Percentiles rank a stretch among this genome's conserved stretches.
Evolutionary conservation across 2,888 invertebrate genomes (phyloP).

Genomic region (Chloromyia formosa): DNA sequence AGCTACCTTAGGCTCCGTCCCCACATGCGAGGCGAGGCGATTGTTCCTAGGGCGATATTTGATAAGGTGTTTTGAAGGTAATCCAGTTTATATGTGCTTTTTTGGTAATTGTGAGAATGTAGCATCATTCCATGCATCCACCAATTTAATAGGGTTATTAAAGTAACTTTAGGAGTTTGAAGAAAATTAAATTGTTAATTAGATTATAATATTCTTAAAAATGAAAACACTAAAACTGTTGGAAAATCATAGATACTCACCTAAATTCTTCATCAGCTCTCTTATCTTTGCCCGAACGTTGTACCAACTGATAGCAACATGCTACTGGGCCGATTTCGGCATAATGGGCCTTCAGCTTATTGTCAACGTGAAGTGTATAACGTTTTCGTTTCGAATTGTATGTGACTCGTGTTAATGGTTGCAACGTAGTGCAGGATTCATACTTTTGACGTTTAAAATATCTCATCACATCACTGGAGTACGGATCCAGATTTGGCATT

Average conservation of each 20-base stretch:
- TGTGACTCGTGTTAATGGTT: conserved; percentile 58
- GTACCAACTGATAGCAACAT: conserved; percentile 59
- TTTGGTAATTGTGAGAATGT: too few species aligned
- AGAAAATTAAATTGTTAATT: too few species aligned
- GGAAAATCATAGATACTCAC: conserved; percentile 27
- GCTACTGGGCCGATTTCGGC: conserved; percentile 52
- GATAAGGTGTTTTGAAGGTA: too few species aligned
- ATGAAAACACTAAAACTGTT: background rate
- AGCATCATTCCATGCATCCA: too few species aligned
- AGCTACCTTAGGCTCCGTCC: too few species aligned
- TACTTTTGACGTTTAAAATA: conserved; percentile 67
- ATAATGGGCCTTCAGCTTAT: conserved; percentile 54
- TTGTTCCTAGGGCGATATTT: too few species aligned
- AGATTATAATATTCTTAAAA: too few species aligned
- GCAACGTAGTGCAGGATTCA: conserved; percentile 65
- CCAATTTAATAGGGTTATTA: too few species aligned
- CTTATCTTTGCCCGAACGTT: conserved; percentile 55
- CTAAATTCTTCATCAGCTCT: conserved; percentile 52
- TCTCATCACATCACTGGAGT: conserved; percentile 67
- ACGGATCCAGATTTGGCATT: conserved; percentile 71
- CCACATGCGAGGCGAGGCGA: too few species aligned
- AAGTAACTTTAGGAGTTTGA: too few species aligned
- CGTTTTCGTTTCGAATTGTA: conserved; percentile 54
- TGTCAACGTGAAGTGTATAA: conserved; percentile 57
- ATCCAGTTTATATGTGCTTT: too few species aligned